A percentile compares a stretch with the other conserved stretches of the same genome.
phyloP scores from a whole-genome alignment of 1,140 invertebrate species.

The Chymomyza costata region DNA sequence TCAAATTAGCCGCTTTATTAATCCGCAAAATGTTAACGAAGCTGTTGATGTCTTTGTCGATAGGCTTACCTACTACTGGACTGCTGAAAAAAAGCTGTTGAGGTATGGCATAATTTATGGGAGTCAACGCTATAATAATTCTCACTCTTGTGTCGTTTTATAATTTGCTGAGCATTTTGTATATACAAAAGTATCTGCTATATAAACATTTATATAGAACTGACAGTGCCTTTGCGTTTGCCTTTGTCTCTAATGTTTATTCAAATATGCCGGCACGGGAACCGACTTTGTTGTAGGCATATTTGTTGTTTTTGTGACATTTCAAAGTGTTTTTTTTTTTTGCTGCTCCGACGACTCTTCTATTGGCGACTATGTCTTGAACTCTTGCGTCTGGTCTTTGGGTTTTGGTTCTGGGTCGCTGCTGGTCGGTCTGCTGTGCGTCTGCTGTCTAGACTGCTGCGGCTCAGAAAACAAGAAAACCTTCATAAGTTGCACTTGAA shows the following conservation, averaged over 20 bases:
- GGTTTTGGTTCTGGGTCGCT: no score
- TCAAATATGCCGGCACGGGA: slow-evolving; percentile 21
- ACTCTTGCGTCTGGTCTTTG: slow-evolving; percentile 18
- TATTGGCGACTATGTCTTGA: background rate
- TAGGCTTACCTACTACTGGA: slow-evolving; percentile 3
- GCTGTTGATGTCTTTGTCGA: slow-evolving; percentile 27
- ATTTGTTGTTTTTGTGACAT: slow-evolving; percentile 5
- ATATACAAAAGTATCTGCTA: background rate
- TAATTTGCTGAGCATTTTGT: background rate
- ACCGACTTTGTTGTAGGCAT: background rate
- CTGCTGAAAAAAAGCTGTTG: background rate
- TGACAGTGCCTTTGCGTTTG: background rate
- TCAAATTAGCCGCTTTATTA: slow-evolving; percentile 34
- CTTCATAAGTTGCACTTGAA: slow-evolving; percentile 36
- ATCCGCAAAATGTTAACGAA: slow-evolving; percentile 11
- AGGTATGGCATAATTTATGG: slow-evolving; percentile 19
- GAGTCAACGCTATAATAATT: slow-evolving; percentile 33
- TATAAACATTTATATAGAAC: no score
- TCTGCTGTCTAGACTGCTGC: slow-evolving; percentile 17
- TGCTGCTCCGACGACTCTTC: no score
- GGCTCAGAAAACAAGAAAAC: slow-evolving; percentile 15
- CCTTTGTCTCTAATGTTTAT: slow-evolving; percentile 25
- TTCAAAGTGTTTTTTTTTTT: slow-evolving; percentile 13
- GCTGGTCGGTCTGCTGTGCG: background rate
- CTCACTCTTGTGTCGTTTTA: slow-evolving; percentile 16